Evolutionary conservation across 1,140 invertebrate species (phyloP), one percentile per base, ranked within the genome.

Genomic region (Cotesia chilonis): DNA sequence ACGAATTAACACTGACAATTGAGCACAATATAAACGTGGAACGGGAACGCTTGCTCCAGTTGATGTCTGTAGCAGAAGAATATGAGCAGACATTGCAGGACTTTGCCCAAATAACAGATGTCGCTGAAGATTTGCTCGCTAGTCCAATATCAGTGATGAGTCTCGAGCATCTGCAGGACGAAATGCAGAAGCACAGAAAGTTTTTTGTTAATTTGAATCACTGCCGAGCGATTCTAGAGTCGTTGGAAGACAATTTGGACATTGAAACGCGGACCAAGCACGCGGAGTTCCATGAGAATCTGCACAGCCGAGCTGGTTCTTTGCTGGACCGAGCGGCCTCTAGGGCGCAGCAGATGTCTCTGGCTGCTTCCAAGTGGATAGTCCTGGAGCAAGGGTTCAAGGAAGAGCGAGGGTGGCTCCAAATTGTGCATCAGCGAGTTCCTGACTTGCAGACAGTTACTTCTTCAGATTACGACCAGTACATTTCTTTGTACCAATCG

Each of bases 141-240:
- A 91, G 90, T 77, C 91, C 92, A 14, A 91, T 95, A 37, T 90
- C 90, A 1, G 93, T 94, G 1, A 90, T 88, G 52, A 91, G 91
- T 75, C 85, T 94, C 68, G 90, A 92, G 76, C 92, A 95, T 77
- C 84, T 96, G 7, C 92, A 94, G 77, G 93, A 95, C 78, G 94
- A 95, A 86, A 94, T 96, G 84, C 93, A 95, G 76, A 96, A 94
- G 79, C 94, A 95, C 80, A 89, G 94, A 55, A 95, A 94, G 79
- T 95, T 96, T 85, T 96, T 96, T 79, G 92, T 94, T 0, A 95
- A 95, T 77, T 83, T 96, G 7, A 95, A 94, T 78, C 94, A 95
- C 72, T 96, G 94, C 77, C 89, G 92, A 77, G 91, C 91, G 28
- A 94, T 95, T 74, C 84, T 96, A 17, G 94, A 96, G 83, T 95